phyloP scores from a whole-genome alignment of 2,797 vertebrate genomes.

The Danio kyathit region DNA sequence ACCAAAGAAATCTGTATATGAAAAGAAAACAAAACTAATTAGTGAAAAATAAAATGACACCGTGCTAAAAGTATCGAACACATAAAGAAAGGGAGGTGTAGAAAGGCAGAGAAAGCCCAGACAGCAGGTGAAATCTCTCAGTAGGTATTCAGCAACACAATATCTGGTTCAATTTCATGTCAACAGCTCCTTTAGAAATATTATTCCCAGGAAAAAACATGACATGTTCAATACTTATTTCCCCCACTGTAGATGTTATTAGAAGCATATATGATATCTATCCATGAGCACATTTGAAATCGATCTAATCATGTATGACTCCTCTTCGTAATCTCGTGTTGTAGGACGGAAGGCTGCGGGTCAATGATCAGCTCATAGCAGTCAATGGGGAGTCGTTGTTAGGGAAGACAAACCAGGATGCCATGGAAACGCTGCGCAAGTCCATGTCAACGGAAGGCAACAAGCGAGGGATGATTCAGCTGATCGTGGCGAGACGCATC shows the following conservation, averaged over 20 bases:
- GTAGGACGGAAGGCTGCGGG: constrained; percentile 93
- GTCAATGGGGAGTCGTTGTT: constrained; percentile 95
- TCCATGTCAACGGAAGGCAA: constrained; percentile 98
- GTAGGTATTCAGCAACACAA: no score
- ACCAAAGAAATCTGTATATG: no score
- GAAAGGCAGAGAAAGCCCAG: no score
- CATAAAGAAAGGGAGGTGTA: no score
- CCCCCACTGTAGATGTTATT: neutral
- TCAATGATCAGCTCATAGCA: constrained; percentile 95
- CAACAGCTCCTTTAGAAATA: no score
- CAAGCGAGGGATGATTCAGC: constrained; percentile 94
- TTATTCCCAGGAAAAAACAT: no score
- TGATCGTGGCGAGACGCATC: constrained; percentile 91
- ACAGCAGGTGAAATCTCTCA: no score
- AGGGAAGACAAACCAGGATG: constrained; percentile 96
- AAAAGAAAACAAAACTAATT: no score
- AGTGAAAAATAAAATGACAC: no score
- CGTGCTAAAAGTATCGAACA: no score
- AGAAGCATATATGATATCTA: neutral
- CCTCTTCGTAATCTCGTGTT: neutral
- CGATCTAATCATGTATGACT: neutral
- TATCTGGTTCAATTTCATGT: no score
- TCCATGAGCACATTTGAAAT: neutral
- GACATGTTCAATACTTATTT: no score
- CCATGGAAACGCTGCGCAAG: constrained; percentile 94